phyloP scores from a whole-genome alignment of 2,797 vertebrate species.

The Dromococcyx pavoninus region DNA sequence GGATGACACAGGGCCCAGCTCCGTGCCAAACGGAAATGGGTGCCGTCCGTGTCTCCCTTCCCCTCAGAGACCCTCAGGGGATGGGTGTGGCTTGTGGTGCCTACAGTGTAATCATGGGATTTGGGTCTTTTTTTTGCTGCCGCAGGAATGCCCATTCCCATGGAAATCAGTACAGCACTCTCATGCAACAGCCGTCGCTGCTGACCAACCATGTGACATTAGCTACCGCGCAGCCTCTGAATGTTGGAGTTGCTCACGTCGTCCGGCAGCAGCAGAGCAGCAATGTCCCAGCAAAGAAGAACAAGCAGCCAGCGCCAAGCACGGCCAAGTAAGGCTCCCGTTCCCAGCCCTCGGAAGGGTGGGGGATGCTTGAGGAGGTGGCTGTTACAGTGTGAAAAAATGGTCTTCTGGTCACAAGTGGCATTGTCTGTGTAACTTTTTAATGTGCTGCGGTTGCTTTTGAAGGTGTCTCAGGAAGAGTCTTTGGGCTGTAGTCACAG shows the following conservation, averaged over 20 bases:
- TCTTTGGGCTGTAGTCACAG: background rate
- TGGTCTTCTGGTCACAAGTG: background rate
- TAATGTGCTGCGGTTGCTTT: background rate
- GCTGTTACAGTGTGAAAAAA: background rate
- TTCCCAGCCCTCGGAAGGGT: background rate
- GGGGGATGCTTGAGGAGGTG: background rate
- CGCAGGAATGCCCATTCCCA: constrained; percentile 84
- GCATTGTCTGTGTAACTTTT: background rate
- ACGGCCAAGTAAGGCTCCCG: constrained; percentile 83
- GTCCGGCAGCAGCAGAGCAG: constrained; percentile 86
- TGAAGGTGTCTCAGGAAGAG: background rate
- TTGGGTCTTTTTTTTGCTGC: background rate
- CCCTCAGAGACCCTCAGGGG: background rate
- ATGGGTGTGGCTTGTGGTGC: background rate
- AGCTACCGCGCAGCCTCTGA: constrained; percentile 83
- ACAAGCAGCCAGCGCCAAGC: constrained; percentile 80
- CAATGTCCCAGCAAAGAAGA: constrained; percentile 83
- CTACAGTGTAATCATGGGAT: background rate
- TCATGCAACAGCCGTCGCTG: constrained; percentile 86
- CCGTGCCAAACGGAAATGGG: accelerated
- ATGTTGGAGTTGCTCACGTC: constrained; percentile 80
- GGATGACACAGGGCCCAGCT: background rate
- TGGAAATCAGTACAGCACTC: constrained; percentile 87
- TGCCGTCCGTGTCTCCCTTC: background rate
- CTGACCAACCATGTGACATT: constrained; percentile 82